Conservation (phyloP, 2,888 invertebrate genomes). For the Ditula angustiorana region DNA sequence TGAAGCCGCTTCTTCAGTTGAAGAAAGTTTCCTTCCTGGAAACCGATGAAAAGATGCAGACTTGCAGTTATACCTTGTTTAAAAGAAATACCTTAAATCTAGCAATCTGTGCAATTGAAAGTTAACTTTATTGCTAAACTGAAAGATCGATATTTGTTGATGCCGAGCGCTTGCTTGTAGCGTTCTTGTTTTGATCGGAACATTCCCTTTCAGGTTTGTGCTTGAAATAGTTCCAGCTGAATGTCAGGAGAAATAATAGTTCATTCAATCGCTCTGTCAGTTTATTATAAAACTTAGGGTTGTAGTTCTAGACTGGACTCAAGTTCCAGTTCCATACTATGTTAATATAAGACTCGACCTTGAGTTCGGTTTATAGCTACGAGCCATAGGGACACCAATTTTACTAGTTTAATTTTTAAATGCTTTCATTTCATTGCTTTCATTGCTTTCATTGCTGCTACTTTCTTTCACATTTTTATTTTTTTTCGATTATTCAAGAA, state of each 20-base stretch:
- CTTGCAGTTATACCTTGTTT: slow-evolving; percentile 50
- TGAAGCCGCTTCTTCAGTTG: slow-evolving; percentile 50
- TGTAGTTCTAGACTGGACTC: too few species aligned
- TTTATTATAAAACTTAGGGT: slow-evolving; percentile 40
- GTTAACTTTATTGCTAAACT: slow-evolving; percentile 41
- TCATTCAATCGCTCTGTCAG: slow-evolving; percentile 53
- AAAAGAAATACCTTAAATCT: slow-evolving; percentile 33
- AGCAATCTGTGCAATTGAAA: slow-evolving; percentile 46
- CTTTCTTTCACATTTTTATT: too few species aligned
- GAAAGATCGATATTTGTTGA: slow-evolving; percentile 49
- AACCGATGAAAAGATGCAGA: slow-evolving; percentile 65
- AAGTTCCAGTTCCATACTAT: too few species aligned
- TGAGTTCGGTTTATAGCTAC: too few species aligned
- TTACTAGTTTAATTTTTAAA: too few species aligned
- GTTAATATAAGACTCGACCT: too few species aligned
- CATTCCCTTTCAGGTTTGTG: slow-evolving; percentile 64
- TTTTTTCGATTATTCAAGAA: too few species aligned
- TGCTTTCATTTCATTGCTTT: too few species aligned
- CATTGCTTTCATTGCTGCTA: too few species aligned
- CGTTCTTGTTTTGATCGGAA: slow-evolving; percentile 46
- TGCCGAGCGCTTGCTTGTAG: slow-evolving; percentile 26
- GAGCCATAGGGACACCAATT: too few species aligned
- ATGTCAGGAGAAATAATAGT: slow-evolving; percentile 65
- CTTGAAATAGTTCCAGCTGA: slow-evolving; percentile 70
- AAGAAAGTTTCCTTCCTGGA: slow-evolving; percentile 60